These are phyloP conservation scores for Lysandra coridon DNA, from an alignment of 2,888 invertebrate species.

Conservation along the genomic window DNA sequence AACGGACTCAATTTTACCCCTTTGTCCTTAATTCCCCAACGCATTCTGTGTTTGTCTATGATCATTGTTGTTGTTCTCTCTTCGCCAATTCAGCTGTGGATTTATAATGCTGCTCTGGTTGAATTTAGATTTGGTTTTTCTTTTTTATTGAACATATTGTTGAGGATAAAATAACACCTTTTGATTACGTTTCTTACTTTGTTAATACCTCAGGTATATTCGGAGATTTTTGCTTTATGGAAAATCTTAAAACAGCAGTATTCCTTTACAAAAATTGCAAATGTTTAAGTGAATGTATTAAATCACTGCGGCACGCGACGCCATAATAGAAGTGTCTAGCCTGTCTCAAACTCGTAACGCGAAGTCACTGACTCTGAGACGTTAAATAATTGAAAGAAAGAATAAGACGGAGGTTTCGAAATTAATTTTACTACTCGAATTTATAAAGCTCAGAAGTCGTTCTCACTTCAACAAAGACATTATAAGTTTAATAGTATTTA, in stretches of 20 bases:
- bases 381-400: slow-evolving; percentile 36
- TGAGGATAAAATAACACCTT: neutral
- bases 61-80: slow-evolving; percentile 10
- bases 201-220: neutral
- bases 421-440: slow-evolving; percentile 20
- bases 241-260: neutral
- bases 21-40: slow-evolving; percentile 25
- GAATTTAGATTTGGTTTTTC: neutral
- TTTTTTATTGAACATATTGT: neutral
- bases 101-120: neutral
- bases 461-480: slow-evolving; percentile 28
- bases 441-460: slow-evolving; percentile 26
- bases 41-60: slow-evolving; percentile 13
- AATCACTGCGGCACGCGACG: slow-evolving; percentile 20
- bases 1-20: slow-evolving; percentile 26
- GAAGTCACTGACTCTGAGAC: slow-evolving; percentile 35
- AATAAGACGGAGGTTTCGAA: slow-evolving; percentile 26
- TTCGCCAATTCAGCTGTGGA: slow-evolving; percentile 1
- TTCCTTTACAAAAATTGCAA: neutral
- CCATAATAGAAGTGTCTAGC: slow-evolving; percentile 28
- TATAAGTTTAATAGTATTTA: slow-evolving; percentile 27
- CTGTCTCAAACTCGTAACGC: slow-evolving; percentile 36
- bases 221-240: neutral
- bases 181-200: neutral
- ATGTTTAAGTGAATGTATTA: neutral